Conservation (phyloP, 1,140 invertebrate species). For the Tetragonula clypearis region DNA sequence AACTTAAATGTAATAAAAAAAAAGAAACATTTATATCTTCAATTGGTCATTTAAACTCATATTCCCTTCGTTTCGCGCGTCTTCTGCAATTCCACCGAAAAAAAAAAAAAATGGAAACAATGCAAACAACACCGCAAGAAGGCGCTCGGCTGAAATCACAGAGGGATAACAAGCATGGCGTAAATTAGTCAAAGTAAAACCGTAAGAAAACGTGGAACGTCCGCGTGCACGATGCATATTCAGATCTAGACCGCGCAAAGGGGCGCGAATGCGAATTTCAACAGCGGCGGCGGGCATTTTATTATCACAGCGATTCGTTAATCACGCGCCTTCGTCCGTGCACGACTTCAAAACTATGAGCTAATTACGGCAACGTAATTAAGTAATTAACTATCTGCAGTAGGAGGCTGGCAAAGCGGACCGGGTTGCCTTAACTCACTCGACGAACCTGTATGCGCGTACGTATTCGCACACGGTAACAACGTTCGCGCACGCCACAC, state of each 20-base stretch:
- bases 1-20: too few relatives aligned
- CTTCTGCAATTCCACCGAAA: neutral
- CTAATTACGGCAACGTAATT: conserved; percentile 75
- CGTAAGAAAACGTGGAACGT: neutral
- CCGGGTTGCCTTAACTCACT: conserved; percentile 53
- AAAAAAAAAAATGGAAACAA: neutral
- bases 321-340: conserved; percentile 55
- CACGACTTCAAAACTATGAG: conserved; percentile 62
- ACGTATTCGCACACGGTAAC: neutral
- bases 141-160: neutral
- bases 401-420: conserved; percentile 50
- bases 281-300: conserved; percentile 30
- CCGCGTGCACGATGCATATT: neutral
- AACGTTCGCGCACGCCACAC: neutral
- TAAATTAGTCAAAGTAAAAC: neutral
- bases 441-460: neutral
- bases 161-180: neutral
- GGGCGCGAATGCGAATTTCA: conserved; percentile 19
- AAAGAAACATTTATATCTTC: too few relatives aligned
- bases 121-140: neutral
- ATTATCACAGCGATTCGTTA: conserved; percentile 64
- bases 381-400: conserved; percentile 75
- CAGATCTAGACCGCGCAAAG: neutral
- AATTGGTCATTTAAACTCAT: too few relatives aligned
- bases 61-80: neutral